Evolutionary conservation across 1,140 invertebrate genomes (phyloP), one percentile per base, ranked within the genome.

Genomic region (Drosophila equinoxialis): DNA sequence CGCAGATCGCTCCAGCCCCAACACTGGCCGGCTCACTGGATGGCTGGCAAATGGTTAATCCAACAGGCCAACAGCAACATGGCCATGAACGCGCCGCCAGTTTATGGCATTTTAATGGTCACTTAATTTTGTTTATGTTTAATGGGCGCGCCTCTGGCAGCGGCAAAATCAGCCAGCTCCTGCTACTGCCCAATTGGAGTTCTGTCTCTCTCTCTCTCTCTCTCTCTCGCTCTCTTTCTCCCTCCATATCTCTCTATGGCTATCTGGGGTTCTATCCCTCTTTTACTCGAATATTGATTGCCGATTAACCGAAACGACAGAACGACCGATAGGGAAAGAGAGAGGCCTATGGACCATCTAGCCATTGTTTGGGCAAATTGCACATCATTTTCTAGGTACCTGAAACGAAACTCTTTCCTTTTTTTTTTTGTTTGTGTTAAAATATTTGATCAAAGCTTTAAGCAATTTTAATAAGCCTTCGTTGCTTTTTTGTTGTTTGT

Each of bases 91-190:
- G 82, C 78, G 82, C 78, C 82, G 83, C 83, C 83, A 86, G 79
- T 91, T 91, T 91, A 91, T 91, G 90, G 90, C 90, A 91, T 91
- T 91, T 91, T 91, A 91, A 91, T 91, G 90, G 90, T 91, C 90
- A 91, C 87, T 91, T 91, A 91, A 91, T 91, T 91, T 91, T 91
- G 90, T 91, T 91, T 91, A 91, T 91, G 90, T 83, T 89, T 89
- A 84, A 91, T 89, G 85, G 80, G 80, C 76, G 79, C 84, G 83
- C 84, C 83, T 74, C 48, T 87, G 82, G 79, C 83, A 87, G 83
- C 68, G 79, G 83, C 39, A 20, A 33, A 45, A 62, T 54, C 20
- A 54, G 30, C 48, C 68, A 45, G 37, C n/a, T 10, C 30, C 59
- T 54, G 33, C 55, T 51, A 51, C 45, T 51, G 45, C 13, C 60